A percentile compares a stretch with the other conserved stretches of the same genome.
Evolutionary conservation across 37 sponge, comb jelly and placozoan genomes (phyloP).

Genomic region (Oscarella lobularis): DNA sequence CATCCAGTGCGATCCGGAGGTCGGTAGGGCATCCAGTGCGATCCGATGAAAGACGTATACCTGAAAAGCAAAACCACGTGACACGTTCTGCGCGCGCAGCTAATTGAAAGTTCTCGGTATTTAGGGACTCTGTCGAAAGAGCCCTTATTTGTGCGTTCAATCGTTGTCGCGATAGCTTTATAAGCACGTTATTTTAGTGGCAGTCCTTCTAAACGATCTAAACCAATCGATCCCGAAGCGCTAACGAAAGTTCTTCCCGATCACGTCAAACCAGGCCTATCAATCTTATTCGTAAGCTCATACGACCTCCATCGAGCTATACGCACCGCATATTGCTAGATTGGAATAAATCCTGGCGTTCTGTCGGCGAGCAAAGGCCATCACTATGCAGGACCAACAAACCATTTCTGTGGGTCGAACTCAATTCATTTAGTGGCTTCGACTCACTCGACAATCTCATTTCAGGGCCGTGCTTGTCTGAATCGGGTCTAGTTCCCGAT

Average conservation of each 20-base stretch:
- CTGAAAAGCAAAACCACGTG: too few species aligned
- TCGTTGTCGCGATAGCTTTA: too few species aligned
- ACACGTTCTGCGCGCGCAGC: too few species aligned
- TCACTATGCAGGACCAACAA: constrained; percentile 77
- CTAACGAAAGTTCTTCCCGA: constrained; percentile 43
- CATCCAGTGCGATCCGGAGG: too few species aligned
- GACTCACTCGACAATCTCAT: neutral
- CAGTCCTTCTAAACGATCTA: too few species aligned
- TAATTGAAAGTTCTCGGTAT: too few species aligned
- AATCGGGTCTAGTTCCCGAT: constrained; percentile 61
- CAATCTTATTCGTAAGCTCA: constrained; percentile 65
- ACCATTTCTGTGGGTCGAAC: constrained; percentile 71
- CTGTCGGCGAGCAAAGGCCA: constrained; percentile 81
- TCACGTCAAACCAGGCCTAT: constrained; percentile 55
- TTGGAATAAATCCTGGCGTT: constrained; percentile 90
- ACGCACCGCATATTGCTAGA: constrained; percentile 20
- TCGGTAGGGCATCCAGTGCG: too few species aligned
- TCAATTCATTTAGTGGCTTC: constrained; percentile 1
- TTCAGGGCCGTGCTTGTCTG: constrained; percentile 76
- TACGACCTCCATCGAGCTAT: neutral
- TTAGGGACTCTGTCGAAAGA: too few species aligned
- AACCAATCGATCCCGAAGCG: too few species aligned
- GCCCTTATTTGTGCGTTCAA: too few species aligned
- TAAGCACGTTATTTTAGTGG: too few species aligned
- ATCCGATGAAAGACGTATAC: too few species aligned